phyloP scores from a whole-genome alignment of 2,888 invertebrate species.

The Polyploca ridens region DNA sequence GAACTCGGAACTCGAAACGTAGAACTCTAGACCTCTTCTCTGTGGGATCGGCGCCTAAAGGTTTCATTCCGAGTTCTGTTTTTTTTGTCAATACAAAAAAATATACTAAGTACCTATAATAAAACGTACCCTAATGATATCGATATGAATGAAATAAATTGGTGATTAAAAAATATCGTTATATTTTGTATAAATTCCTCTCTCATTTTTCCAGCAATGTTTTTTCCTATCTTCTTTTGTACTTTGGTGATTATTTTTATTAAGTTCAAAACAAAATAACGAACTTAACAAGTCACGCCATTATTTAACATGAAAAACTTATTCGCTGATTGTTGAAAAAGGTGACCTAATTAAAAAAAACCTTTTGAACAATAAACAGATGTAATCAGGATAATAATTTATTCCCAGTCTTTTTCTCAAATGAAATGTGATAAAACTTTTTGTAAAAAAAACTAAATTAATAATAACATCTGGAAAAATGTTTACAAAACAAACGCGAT shows the following conservation, averaged over 20 bases:
- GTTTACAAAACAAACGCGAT: constrained; percentile 48
- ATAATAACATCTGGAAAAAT: constrained; percentile 56
- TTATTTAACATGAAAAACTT: neutral
- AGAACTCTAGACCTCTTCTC: too few species aligned
- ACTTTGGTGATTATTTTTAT: constrained; percentile 7
- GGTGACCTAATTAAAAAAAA: neutral
- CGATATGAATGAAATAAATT: neutral
- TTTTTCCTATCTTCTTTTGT: neutral
- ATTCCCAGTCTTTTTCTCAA: constrained; percentile 18
- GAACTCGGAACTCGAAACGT: too few species aligned
- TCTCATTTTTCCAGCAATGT: neutral
- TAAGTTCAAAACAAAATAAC: constrained; percentile 6
- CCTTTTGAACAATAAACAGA: neutral
- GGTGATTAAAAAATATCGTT: neutral
- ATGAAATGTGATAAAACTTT: constrained; percentile 8
- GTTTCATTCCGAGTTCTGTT: too few species aligned
- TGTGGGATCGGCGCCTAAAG: too few species aligned
- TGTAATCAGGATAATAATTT: neutral
- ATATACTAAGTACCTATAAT: too few species aligned
- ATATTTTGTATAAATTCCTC: neutral
- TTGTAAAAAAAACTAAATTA: constrained; percentile 52
- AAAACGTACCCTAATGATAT: neutral
- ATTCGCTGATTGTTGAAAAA: neutral
- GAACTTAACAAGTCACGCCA: constrained; percentile 3
- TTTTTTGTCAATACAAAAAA: too few species aligned